phyloP scores from a whole-genome alignment of 2,113 vertebrate species.

The Blennius ocellaris region DNA sequence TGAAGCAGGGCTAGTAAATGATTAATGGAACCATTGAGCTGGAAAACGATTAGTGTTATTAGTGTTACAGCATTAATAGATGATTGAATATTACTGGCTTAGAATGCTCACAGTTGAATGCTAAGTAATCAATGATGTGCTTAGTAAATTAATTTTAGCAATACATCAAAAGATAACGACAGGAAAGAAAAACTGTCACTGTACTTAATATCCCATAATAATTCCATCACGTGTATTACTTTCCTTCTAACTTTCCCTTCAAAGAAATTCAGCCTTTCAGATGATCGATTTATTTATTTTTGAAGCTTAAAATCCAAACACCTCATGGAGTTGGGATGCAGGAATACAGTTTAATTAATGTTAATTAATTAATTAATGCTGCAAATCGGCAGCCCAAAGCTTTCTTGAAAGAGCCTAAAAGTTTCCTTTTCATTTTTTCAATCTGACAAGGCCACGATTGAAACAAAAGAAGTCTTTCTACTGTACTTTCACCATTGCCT shows the following conservation, averaged over 20 bases:
- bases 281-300: too few species aligned
- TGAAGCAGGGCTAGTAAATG: not conserved
- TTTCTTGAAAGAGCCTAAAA: too few species aligned
- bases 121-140: constrained; percentile 1
- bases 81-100: constrained; percentile 12
- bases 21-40: constrained; percentile 4
- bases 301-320: too few species aligned
- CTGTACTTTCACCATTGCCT: constrained; percentile 8
- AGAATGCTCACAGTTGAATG: constrained; percentile 16
- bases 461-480: constrained; percentile 42
- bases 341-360: too few species aligned
- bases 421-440: constrained; percentile 27
- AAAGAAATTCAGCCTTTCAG: too few species aligned
- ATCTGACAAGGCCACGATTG: constrained; percentile 43
- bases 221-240: too few species aligned
- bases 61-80: constrained; percentile 3
- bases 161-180: constrained; percentile 39
- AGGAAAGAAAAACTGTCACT: too few species aligned
- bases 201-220: too few species aligned
- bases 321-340: too few species aligned
- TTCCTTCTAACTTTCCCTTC: too few species aligned
- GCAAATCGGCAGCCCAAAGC: too few species aligned
- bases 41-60: not conserved
- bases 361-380: too few species aligned
- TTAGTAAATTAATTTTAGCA: constrained; percentile 14